These are phyloP conservation scores for Ips typographus DNA, from an alignment of 1,140 invertebrate genomes.

Conservation along the genomic window DNA sequence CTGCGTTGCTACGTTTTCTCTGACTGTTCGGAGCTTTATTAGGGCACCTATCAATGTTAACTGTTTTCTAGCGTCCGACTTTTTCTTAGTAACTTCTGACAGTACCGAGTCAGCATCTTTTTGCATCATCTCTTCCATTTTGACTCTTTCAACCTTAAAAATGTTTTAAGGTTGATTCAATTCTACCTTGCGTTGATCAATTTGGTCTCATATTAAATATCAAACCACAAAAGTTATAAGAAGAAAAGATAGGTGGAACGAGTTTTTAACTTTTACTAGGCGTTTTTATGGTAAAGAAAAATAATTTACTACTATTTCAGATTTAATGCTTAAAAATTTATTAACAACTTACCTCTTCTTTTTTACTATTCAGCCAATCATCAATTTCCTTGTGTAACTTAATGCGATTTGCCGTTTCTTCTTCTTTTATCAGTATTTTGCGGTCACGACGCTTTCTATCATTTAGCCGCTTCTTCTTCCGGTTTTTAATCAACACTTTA, in stretches of 20 bases:
- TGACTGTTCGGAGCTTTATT: constrained; percentile 61
- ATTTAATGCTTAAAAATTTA: background rate
- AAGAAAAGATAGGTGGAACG: no score
- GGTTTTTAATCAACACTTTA: constrained; percentile 55
- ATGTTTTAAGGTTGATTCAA: background rate
- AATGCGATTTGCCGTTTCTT: constrained; percentile 51
- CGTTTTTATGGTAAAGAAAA: no score
- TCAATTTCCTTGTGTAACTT: constrained; percentile 59
- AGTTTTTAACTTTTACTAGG: no score
- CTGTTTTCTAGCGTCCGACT: constrained; percentile 66
- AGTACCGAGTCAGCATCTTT: constrained; percentile 69
- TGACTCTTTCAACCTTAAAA: constrained; percentile 57
- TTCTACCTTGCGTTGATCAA: no score
- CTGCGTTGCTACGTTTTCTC: constrained; percentile 60
- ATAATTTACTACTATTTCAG: no score
- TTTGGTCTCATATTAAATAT: no score
- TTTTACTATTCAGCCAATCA: constrained; percentile 61
- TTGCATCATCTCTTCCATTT: constrained; percentile 65
- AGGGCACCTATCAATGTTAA: constrained; percentile 63
- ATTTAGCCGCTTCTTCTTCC: constrained; percentile 59
- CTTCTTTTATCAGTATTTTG: constrained; percentile 53
- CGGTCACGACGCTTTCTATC: constrained; percentile 55
- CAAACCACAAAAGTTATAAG: no score
- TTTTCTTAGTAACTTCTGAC: constrained; percentile 67
- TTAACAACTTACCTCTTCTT: constrained; percentile 53